Evolutionary conservation across 2,888 invertebrate species (phyloP), one percentile per base, ranked within the genome.

Genomic region (Coremacera marginata): DNA sequence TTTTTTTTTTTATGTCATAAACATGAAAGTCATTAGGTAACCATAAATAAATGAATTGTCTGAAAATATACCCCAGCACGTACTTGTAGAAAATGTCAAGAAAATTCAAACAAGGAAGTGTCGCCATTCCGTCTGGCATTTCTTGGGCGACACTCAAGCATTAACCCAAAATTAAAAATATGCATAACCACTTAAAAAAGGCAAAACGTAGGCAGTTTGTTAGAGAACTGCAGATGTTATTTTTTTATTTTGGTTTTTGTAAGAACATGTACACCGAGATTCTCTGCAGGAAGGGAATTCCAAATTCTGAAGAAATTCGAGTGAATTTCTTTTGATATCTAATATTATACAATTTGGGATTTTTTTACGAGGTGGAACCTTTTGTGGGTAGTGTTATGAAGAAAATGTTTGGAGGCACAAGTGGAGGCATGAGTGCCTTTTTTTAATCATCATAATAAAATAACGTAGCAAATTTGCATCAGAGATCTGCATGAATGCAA

Each of bases 11-110:
- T 55, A 57, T 70, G 52, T 31, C 31, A 52, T 70, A 52, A 70
- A 70, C 72, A 62, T 72, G 62, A 49, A 14, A 73, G 72, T 73
- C 72, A 73, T 73, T 73, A 73, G 72, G n/a, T 49, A 73, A 73
- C 72, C 72, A 73, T 73, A 44, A 73, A 62, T 73, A 73, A 73
- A 51, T 63, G 27, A 55, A 0, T 25, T 5, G 19, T 37, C 31
- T 34, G 19, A 70, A 67, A 44, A 25, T 49, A 49, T 25, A 11
- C 11, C 67, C 19, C 19, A n/a, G 11, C 34, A 60, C 70, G 31
- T 7, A 55, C 37, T 25, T 1, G 3, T 25, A 31, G n/a, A 62
- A 1, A 9, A 31, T 27, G 14, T 22, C 22, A 62, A 27, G 5
- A 27, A 14, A 22, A 16, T 62, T 62, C 5, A n/a, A 16, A 34